Percentiles rank a stretch among this genome's conserved stretches.
Evolutionary conservation across 2,888 invertebrate species (phyloP).

Genomic region (Boloria euphrosyne): DNA sequence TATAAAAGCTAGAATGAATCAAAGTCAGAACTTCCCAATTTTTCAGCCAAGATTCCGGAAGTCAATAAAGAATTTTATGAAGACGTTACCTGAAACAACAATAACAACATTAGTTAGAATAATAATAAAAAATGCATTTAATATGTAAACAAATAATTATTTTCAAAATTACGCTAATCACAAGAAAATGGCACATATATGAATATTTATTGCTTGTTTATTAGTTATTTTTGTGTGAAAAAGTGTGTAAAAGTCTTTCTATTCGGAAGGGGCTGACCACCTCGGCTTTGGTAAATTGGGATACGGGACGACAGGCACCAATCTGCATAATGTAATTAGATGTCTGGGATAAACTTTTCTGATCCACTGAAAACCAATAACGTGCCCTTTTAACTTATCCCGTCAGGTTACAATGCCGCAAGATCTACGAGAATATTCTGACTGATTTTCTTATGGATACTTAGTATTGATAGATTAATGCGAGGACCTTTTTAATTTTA

Average conservation of each 20-base stretch:
- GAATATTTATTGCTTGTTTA: no score
- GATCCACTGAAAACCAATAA: constrained; percentile 17
- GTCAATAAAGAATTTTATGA: background rate
- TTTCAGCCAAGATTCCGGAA: no score
- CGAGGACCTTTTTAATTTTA: no score
- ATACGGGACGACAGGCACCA: constrained; percentile 21
- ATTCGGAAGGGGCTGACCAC: background rate
- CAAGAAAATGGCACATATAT: no score
- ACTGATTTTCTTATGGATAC: background rate
- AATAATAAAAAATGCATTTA: background rate
- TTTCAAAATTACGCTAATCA: no score
- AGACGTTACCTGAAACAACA: constrained; percentile 16
- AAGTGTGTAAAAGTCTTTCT: background rate
- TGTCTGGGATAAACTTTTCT: constrained; percentile 21
- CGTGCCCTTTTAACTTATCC: constrained; percentile 25
- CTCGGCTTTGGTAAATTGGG: no score
- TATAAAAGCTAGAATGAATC: no score
- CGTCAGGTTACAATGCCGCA: background rate
- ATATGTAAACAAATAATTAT: background rate
- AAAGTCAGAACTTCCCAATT: no score
- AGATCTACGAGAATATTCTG: background rate
- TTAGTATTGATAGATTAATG: no score
- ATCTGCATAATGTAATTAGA: constrained; percentile 39
- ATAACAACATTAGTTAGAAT: background rate
- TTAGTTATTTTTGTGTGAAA: no score